These are phyloP conservation scores for Otis tarda DNA, from an alignment of 2,113 vertebrate species.

Conservation along the genomic window DNA sequence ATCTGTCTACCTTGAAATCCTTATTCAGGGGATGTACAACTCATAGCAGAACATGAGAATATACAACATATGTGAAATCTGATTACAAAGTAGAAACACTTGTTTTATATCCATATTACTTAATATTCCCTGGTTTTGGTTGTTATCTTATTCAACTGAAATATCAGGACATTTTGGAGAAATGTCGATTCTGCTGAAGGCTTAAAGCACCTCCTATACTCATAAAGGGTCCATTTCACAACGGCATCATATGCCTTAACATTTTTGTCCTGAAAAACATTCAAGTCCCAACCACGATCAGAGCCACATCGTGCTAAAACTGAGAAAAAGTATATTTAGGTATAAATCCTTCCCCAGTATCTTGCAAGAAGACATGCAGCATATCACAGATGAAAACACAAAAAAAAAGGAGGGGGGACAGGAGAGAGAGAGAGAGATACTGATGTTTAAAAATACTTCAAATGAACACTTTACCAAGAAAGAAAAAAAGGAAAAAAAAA, in stretches of 20 bases:
- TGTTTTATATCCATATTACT: not conserved
- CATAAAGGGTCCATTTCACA: not conserved
- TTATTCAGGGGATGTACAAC: not conserved
- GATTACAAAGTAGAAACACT: not conserved
- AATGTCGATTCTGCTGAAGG: not conserved
- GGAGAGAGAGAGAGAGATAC: not conserved
- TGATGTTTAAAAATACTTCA: slow-evolving; percentile 1
- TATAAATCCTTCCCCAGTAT: slow-evolving; percentile 7
- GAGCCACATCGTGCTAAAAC: not conserved
- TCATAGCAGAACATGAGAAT: not conserved
- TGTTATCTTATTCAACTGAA: not conserved
- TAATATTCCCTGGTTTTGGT: not conserved
- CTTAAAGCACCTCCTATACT: not conserved
- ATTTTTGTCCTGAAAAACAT: slow-evolving; percentile 22
- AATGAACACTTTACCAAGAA: not conserved
- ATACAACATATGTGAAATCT: not conserved
- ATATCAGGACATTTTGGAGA: not conserved
- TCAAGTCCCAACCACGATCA: not conserved
- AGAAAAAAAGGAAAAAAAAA: not conserved
- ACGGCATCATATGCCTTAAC: not conserved
- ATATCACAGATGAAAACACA: slow-evolving; percentile 9
- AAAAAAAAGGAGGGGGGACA: not conserved
- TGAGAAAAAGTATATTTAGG: slow-evolving; percentile 47
- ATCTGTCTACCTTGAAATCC: not conserved
- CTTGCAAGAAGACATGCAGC: not conserved